These are phyloP conservation scores for Hydraecia micacea DNA, from an alignment of 2,888 invertebrate genomes.

Conservation along the genomic window DNA sequence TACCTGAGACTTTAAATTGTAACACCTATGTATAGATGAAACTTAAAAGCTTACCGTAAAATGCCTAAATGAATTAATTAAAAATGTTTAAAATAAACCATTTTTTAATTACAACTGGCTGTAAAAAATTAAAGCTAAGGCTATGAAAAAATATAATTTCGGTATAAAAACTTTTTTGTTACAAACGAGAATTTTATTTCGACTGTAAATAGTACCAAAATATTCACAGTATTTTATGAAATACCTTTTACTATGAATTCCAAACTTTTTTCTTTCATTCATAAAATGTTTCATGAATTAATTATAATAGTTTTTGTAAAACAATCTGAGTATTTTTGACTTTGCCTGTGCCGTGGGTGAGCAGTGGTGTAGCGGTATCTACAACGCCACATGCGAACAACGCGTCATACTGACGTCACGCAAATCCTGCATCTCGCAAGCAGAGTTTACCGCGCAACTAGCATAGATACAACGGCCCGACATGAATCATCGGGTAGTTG, in stretches of 20 bases:
- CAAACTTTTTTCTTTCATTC: neutral
- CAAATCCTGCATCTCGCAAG: too few species aligned
- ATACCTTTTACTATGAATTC: neutral
- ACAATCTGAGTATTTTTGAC: too few species aligned
- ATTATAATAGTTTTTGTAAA: neutral
- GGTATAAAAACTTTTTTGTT: neutral
- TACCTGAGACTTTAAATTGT: slow-evolving; percentile 2
- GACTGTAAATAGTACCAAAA: neutral
- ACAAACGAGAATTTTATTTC: slow-evolving; percentile 13
- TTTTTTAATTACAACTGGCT: slow-evolving; percentile 19
- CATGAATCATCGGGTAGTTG: too few species aligned
- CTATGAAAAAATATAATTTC: slow-evolving; percentile 11
- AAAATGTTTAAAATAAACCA: slow-evolving; percentile 20
- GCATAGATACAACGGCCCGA: too few species aligned
- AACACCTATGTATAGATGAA: slow-evolving; percentile 27
- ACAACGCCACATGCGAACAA: too few species aligned
- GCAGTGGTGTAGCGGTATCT: too few species aligned
- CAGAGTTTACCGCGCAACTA: too few species aligned
- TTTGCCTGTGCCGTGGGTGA: too few species aligned
- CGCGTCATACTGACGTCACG: too few species aligned
- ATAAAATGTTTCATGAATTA: too few species aligned
- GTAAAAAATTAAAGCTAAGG: slow-evolving; percentile 27
- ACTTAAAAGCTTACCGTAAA: slow-evolving; percentile 35
- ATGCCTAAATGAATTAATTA: slow-evolving; percentile 33
- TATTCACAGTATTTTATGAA: neutral